Conservation (phyloP, 1,140 invertebrate species). For the Drosophila subpulchrella region DNA sequence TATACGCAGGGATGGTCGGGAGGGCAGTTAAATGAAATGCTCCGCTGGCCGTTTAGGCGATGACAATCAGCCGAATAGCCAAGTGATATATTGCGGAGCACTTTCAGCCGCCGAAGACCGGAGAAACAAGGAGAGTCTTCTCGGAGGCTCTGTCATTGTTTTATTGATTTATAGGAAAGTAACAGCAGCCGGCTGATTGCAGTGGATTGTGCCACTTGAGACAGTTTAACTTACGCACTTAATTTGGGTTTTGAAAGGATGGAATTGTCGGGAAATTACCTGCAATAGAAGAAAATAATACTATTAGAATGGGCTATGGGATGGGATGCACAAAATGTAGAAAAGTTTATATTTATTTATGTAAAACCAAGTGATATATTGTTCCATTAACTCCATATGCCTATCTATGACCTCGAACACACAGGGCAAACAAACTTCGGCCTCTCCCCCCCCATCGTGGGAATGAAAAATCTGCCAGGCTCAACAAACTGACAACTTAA, state of each 20-base stretch:
- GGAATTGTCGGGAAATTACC: conserved; percentile 28
- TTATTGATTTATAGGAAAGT: conserved; percentile 74
- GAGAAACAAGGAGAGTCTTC: conserved; percentile 10
- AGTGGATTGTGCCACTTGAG: conserved; percentile 11
- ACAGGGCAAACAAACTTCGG: conserved; percentile 28
- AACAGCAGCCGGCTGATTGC: conserved; percentile 51
- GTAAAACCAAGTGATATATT: conserved; percentile 7
- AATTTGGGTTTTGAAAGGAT: not conserved
- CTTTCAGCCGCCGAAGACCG: conserved; percentile 10
- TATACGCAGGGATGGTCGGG: conserved; percentile 15
- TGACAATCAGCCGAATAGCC: conserved; percentile 77
- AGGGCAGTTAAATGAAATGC: conserved; percentile 71
- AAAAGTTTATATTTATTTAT: not conserved
- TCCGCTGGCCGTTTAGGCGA: conserved; percentile 67
- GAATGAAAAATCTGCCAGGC: conserved; percentile 80
- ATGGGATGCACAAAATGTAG: not conserved
- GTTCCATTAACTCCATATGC: conserved; percentile 48
- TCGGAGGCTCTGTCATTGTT: conserved; percentile 49
- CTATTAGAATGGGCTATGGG: not conserved
- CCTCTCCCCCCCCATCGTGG: not conserved
- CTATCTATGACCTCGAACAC: conserved; percentile 44
- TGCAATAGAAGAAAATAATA: conserved; percentile 20
- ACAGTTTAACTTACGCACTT: conserved; percentile 43
- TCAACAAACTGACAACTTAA: conserved; percentile 80
- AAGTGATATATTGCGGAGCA: conserved; percentile 37